Percentiles rank a stretch among this genome's conserved stretches.
phyloP scores from a whole-genome alignment of 1,140 invertebrate genomes.

The Pseudobourletiella spinata region DNA sequence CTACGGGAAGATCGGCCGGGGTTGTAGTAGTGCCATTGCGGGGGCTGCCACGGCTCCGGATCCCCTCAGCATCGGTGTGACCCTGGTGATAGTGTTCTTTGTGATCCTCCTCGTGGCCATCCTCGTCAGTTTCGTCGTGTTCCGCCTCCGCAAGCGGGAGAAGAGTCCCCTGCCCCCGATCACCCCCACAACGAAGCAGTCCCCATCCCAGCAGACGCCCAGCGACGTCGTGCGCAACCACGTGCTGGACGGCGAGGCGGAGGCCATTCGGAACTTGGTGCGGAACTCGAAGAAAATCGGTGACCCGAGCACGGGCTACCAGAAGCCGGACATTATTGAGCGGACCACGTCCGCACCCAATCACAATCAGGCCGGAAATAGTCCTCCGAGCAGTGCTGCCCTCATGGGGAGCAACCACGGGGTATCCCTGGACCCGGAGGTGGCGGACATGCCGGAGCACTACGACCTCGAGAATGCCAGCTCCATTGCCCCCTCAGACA shows the following conservation, averaged over 20 bases:
- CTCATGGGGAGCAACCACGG: constrained; percentile 11
- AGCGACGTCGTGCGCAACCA: constrained; percentile 28
- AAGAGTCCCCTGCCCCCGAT: constrained; percentile 48
- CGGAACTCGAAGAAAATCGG: constrained; percentile 30
- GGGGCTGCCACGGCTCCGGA: constrained; percentile 61
- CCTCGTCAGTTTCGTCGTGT: constrained; percentile 78
- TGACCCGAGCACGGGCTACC: constrained; percentile 22
- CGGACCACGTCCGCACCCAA: constrained; percentile 21
- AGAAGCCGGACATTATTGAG: constrained; percentile 35
- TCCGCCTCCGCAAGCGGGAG: constrained; percentile 71
- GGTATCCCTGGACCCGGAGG: constrained; percentile 37
- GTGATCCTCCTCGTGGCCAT: constrained; percentile 79
- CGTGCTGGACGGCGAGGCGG: constrained; percentile 20
- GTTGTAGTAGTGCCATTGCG: constrained; percentile 54
- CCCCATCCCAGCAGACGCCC: constrained; percentile 21
- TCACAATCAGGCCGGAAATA: constrained; percentile 17
- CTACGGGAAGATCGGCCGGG: constrained; percentile 38
- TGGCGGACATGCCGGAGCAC: constrained; percentile 80
- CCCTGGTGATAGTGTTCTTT: constrained; percentile 88
- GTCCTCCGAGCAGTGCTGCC: constrained; percentile 24
- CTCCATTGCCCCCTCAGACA: constrained; percentile 92
- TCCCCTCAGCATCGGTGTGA: constrained; percentile 80
- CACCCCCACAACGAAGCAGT: constrained; percentile 42
- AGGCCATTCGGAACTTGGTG: constrained; percentile 33
- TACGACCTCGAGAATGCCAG: constrained; percentile 95